Evolutionary conservation across 2,113 vertebrate species (phyloP), one percentile per base, ranked within the genome.

Genomic region (Takifugu bimaculatus): DNA sequence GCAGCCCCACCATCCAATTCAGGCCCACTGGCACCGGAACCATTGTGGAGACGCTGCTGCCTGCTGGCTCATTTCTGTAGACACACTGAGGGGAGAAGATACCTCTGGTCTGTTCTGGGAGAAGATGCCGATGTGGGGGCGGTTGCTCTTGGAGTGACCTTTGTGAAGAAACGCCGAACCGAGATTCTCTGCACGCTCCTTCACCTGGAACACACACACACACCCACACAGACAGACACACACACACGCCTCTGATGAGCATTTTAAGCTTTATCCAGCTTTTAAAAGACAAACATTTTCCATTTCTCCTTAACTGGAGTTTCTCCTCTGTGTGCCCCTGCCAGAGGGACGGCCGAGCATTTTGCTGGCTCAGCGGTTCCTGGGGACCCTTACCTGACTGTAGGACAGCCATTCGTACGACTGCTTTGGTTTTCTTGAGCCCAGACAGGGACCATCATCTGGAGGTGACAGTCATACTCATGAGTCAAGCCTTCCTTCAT

Each of bases 71-170:
- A 20, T 20, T 20, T 20, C 20, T 20, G 20, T 20, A 20, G 20
- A 20, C 20, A 20, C 10, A n/a, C n/a, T 14, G 0, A 2, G 9
- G 4, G 60, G 13, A 25, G 13, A 52, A 13, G 0, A 1, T 60
- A 98, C 96, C 94, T 98, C 95, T 1, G 95, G 92, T 84, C 94
- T 91, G 89, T 96, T 98, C 80, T 97, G 95, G 49, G 95, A 88
- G 62, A 97, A 98, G 77, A 98, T 93, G 80, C 96, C 96, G 14
- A 98, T 80, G 63, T 91, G 87, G 11, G 92, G 89, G 48, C 91
- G 72, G 0, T 75, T 54, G 26, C 76, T 77, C 4, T 92, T 83
- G 65, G 89, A 92, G 87, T 92, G 94, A 65, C 94, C 94, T 83
- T 89, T 93, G 60, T 94, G 84, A 29, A 98, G 82, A 70, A 98